Evolutionary conservation across 2,797 vertebrate genomes (phyloP).

Genomic region (Xenentodon cancila): DNA sequence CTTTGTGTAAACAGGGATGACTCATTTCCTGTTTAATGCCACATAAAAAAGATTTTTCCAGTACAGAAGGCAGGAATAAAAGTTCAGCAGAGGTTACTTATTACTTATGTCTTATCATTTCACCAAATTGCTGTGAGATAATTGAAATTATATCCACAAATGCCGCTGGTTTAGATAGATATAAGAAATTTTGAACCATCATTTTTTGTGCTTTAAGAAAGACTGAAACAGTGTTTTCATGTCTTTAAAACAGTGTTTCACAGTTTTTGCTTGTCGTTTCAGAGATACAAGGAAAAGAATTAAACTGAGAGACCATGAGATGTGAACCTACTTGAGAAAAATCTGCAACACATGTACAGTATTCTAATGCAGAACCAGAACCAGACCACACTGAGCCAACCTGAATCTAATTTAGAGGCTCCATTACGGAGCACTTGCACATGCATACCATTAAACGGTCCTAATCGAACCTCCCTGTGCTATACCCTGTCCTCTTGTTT

Average conservation of each 20-base stretch:
- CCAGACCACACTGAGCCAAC: constrained; percentile 44
- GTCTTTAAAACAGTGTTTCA: no score
- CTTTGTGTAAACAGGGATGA: constrained; percentile 33
- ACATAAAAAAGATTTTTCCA: constrained; percentile 60
- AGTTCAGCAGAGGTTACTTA: constrained; percentile 28
- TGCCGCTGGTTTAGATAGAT: constrained; percentile 1
- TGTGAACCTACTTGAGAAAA: constrained; percentile 25
- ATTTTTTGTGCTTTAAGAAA: no score
- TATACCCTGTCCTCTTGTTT: constrained; percentile 47
- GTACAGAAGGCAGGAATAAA: constrained; percentile 36
- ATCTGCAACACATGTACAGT: constrained; percentile 46
- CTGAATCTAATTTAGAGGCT: constrained; percentile 73
- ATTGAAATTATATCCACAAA: constrained; percentile 20
- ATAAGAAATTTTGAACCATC: not conserved
- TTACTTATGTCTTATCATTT: constrained; percentile 30
- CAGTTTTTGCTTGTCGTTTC: no score
- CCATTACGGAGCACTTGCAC: constrained; percentile 59
- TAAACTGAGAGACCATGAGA: constrained; percentile 20
- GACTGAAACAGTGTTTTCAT: no score
- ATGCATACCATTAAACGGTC: constrained; percentile 58
- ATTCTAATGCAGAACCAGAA: constrained; percentile 46
- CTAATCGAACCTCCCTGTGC: constrained; percentile 56
- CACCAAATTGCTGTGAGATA: constrained; percentile 3
- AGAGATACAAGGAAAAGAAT: no score
- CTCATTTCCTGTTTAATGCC: constrained; percentile 54